Evolutionary conservation across 2,113 vertebrate species (phyloP), one percentile per base, ranked within the genome.

Genomic region (Dunckerocampus dactyliophorus): DNA sequence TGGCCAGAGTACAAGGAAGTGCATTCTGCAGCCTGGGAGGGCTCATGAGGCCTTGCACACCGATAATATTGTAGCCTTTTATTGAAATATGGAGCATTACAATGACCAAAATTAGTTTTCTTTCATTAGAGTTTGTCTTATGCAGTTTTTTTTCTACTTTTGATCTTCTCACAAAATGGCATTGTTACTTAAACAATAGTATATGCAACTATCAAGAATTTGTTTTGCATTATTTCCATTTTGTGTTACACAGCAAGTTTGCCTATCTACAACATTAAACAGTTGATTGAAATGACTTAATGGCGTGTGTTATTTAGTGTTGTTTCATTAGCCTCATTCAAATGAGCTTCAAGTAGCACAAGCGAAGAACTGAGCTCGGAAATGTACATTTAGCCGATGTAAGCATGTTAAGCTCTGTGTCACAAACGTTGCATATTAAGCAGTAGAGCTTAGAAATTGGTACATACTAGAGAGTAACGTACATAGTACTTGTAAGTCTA

Each of bases 191-290:
- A 93, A 92, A 92, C 92, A 92, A 88, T 90, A 94, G 88, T 91
- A 90, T 93, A 90, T 92, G 92, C 90, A 93, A 94, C 91, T 90
- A 87, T 92, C n/a, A 15, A 83, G 85, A 89, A 87, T 87, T n/a
- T n/a, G 24, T 88, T 89, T 93, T 92, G 64, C 90, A 90, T 90
- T 76, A 62, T 69, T 77, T 63, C 76, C 67, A 89, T 83, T 82
- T 78, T 82, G 91, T 93, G 95, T 94, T 92, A 92, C 92, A 75
- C 61, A 89, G 92, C 89, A 86, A 91, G 91, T 93, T 94, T 91
- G 93, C 92, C 95, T 93, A 93, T 94, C 91, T 90, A 92, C 90
- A 89, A 94, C 92, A 96, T 95, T 97, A 98, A 98, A 98, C 89
- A 86, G 91, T 92, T 96, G 93, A 95, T 96, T 96, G 93, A 92